Base-by-base conservation (phyloP, 2,797 vertebrate species). In the Scarus forsteni region DNA sequence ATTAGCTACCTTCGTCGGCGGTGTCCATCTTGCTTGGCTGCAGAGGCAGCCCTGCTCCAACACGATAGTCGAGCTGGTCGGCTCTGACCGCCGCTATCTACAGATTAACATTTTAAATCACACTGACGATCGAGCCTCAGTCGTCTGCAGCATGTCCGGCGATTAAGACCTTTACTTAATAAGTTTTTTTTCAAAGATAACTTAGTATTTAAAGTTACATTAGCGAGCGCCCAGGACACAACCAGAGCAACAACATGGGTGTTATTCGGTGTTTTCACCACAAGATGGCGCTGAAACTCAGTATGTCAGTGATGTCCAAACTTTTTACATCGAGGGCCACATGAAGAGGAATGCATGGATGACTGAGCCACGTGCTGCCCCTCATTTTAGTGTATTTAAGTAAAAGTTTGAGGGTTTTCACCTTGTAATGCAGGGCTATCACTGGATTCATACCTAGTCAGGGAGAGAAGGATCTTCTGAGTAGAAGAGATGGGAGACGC, bases 11-110 rank as follows among this genome's bases (percentile, higher is more conserved):
- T 96, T 98, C 97, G 72, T 97, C 96, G 0, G 93, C 93, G 87
- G 95, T 95, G 94, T 98, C 97, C 97, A 98, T 97, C 94, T 97
- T 96, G 95, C 60, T 84, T 79, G 85, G 92, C 60, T 69, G 92
- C 64, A 70, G 7, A 35, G 38, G 75, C 91, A 93, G 80, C 70
- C 7, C 15, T 16, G 42, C 44, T 66, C 61, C 62, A 79, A 70
- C 78, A 61, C 90, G 55, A 73, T 14, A 45, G 14, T 50, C 62
- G 35, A 59, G 36, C 42, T 57, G 56, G 27, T 65, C 61, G 63
- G 56, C 61, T 45, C 43, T 36, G 49, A 70, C 57, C 63, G 67
- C 69, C 18, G 44, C 79, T 75, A 69, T 82, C 66, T 76, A 19
- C 39, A 14, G 50, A 71, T 15, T 61, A 27, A 79, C 92, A 93